Evolutionary conservation across 1,140 invertebrate species (phyloP), one percentile per base, ranked within the genome.

Genomic region (Drosophila albomicans): DNA sequence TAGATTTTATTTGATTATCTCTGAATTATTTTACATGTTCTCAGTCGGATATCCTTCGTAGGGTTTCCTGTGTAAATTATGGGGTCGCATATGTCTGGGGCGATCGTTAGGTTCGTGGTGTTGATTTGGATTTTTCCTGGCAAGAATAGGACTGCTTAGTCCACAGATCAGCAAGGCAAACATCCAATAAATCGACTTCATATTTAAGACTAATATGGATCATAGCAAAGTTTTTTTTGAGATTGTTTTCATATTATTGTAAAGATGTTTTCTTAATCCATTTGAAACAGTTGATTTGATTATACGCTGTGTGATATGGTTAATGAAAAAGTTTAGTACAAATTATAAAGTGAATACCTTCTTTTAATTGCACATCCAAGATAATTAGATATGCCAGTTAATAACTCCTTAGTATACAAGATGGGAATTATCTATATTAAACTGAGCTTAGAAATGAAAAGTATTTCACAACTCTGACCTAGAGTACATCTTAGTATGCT

Each of bases 11-110:
- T 28, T 41, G 20, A 0, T 25, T 25, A 25, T 25, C 20, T 32
- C 6, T 6, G 32, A 25, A 25, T 25, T 32, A 0, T 32, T 28
- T n/a, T 8, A 43, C 7, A 46, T 16, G 15, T 46, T 46, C 10
- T 11, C 4, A 5, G 16, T 25, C 16, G 8, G 2, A 7, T 48
- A 62, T 25, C 30, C 16, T 25, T 41, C 5, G 11, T 75, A 54
- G 52, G 69, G 65, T 1, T 65, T 38, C 5, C 68, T 61, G 5
- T 81, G 80, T 25, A 78, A 4, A 58, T 80, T 80, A 61, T 80
- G 78, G 0, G 68, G 7, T 5, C 79, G 46, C 1, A 15, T 0
- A n/a, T 81, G 79, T 7, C 13, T 8, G 0, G 54, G 25, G 10
- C 78, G 62, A 48, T 77, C 73, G 5, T 25, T 3, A 2, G 35